Evolutionary conservation across 2,797 vertebrate genomes (phyloP).

Genomic region (Microctenopoma steveboyesi): DNA sequence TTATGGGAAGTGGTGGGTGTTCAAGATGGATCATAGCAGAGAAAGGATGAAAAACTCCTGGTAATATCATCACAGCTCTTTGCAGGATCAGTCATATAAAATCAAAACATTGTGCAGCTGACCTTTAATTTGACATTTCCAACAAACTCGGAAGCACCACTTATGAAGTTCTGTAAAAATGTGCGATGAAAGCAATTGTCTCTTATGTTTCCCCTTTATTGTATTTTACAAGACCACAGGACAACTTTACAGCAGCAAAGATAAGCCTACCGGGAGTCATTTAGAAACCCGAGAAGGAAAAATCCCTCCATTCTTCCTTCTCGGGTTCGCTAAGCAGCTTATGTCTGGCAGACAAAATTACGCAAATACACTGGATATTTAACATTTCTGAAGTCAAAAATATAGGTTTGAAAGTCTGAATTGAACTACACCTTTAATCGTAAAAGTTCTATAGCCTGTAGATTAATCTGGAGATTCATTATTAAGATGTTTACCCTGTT

Average conservation of each 20-base stretch:
- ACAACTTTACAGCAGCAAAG: slow-evolving; percentile 50
- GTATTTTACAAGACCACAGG: slow-evolving; percentile 35
- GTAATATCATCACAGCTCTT: slow-evolving; percentile 11
- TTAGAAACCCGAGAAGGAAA: slow-evolving; percentile 49
- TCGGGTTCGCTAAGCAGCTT: slow-evolving; percentile 26
- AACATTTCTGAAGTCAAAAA: slow-evolving; percentile 9
- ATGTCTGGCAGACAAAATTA: not conserved
- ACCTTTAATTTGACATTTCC: slow-evolving; percentile 49
- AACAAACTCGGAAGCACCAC: slow-evolving; percentile 15
- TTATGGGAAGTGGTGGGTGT: not conserved
- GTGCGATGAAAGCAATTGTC: not conserved
- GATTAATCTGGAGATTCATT: slow-evolving; percentile 32
- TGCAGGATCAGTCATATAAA: slow-evolving; percentile 26
- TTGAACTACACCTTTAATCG: slow-evolving; percentile 25
- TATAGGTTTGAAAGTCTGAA: slow-evolving; percentile 4
- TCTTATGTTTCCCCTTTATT: not conserved
- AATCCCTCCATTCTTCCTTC: slow-evolving; percentile 2
- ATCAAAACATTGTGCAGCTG: slow-evolving; percentile 37
- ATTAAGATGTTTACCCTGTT: slow-evolving; percentile 45
- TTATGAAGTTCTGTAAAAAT: slow-evolving; percentile 9
- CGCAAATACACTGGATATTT: not conserved
- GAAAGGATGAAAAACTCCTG: not conserved
- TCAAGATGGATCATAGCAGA: slow-evolving; percentile 17
- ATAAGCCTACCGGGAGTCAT: slow-evolving; percentile 50
- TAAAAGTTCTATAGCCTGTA: slow-evolving; percentile 30